These are phyloP conservation scores for Zaprionus africanus DNA, from an alignment of 1,140 invertebrate species.

Conservation along the genomic window DNA sequence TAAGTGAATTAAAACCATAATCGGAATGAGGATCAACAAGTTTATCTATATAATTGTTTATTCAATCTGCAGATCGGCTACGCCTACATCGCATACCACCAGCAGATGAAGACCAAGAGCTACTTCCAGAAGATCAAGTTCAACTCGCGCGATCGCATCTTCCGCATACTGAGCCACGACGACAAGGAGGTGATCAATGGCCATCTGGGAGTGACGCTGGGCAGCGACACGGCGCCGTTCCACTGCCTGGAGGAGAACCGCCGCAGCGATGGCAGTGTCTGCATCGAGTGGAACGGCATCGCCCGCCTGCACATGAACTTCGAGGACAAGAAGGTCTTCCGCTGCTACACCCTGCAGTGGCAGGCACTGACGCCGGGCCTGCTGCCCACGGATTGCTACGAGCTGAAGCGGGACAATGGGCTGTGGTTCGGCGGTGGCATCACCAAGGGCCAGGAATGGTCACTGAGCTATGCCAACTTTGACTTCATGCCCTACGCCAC, in stretches of 20 bases:
- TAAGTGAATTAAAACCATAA: conserved; percentile 43
- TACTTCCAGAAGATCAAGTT: conserved; percentile 94
- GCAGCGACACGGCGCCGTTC: conserved; percentile 87
- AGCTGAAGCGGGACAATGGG: conserved; percentile 88
- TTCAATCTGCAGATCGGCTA: conserved; percentile 87
- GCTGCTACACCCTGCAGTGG: conserved; percentile 94
- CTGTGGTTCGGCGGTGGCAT: conserved; percentile 94
- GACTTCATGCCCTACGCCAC: conserved; percentile 92
- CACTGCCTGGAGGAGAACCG: conserved; percentile 89
- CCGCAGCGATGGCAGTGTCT: conserved; percentile 87
- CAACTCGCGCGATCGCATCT: conserved; percentile 90
- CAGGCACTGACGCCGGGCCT: conserved; percentile 88
- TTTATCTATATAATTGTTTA: not conserved
- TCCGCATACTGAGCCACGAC: conserved; percentile 89
- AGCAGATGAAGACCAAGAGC: conserved; percentile 91
- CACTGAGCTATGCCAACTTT: conserved; percentile 89
- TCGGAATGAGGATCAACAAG: too few relatives aligned
- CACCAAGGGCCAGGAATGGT: conserved; percentile 91
- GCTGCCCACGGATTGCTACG: conserved; percentile 92
- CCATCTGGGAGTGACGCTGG: conserved; percentile 87
- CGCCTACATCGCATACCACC: conserved; percentile 92
- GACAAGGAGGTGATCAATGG: conserved; percentile 90
- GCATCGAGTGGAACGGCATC: conserved; percentile 92
- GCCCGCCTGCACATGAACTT: conserved; percentile 90
- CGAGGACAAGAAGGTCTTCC: conserved; percentile 86